Evolutionary conservation across 2,113 vertebrate species (phyloP), one percentile per base, ranked within the genome.

Genomic region (Eretmochelys imbricata): DNA sequence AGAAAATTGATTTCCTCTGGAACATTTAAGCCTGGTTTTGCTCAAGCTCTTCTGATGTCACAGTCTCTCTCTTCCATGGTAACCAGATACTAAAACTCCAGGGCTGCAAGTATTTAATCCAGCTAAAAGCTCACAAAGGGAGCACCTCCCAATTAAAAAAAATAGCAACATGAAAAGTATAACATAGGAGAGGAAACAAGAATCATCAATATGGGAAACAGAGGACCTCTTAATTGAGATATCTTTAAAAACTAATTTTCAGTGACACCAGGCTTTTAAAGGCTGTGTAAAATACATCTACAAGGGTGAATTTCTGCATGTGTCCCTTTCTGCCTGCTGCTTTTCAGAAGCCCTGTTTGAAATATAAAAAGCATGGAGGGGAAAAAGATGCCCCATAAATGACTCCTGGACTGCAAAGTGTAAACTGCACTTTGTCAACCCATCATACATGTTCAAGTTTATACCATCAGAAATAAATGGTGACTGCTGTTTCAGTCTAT

Each of bases 171-270:
- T 11, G 54, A 8, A 69, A 94, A 94, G 93, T 1, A 3, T 24
- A 84, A 87, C 17, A 76, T 31, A 46, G 29, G 38, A 78, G 38
- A 62, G 53, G 12, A 86, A 19, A 65, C 25, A 79, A 88, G 49
- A 88, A 25, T 16, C n/a, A 51, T 42, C n/a, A 59, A 69, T 90
- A 90, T 12, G 50, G 86, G 31, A 2, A 95, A 10, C 8, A 69
- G 1, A 85, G 48, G 8, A 1, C 83, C 75, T 93, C 84, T 59
- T 75, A 65, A 88, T 0, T 2, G 25, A 3, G 87, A 12, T 62
- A 81, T 59, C 87, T 80, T 69, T 69, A 54, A 90, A 79, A 83
- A 25, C 7, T n/a, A 91, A 91, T 11, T 87, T 97, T 84, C 79
- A 90, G 38, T 75, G 53, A 65, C 29, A 93, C 16, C 12, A 90